Conservation (phyloP, 1,140 invertebrate species). For the Megalonaias nervosa region DNA sequence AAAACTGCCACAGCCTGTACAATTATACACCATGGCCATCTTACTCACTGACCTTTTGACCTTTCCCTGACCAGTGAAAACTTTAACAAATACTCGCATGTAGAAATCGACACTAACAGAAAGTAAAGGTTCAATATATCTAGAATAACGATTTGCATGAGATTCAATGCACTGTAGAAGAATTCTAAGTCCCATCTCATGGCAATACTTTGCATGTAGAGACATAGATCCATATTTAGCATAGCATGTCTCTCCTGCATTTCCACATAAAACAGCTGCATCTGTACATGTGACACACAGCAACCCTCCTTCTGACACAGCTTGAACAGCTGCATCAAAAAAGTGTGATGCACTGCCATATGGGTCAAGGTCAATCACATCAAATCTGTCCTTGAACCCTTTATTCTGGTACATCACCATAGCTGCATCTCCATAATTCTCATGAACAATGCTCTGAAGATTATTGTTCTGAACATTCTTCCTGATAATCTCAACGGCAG, state of each 20-base stretch:
- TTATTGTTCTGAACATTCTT: constrained; percentile 86
- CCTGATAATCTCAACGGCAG: constrained; percentile 89
- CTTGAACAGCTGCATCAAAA: constrained; percentile 89
- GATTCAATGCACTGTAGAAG: constrained; percentile 91
- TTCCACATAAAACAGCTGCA: constrained; percentile 97
- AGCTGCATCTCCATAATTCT: constrained; percentile 70
- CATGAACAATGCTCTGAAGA: constrained; percentile 82
- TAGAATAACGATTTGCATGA: constrained; percentile 92
- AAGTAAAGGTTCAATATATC: constrained; percentile 92
- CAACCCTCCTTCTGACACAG: constrained; percentile 72
- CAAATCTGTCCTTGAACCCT: constrained; percentile 80
- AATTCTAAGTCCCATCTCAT: constrained; percentile 97
- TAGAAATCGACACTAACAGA: constrained; percentile 98
- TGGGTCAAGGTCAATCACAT: constrained; percentile 96
- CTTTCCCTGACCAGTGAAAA: constrained; percentile 83
- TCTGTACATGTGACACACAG: constrained; percentile 98
- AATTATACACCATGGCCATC: constrained; percentile 89
- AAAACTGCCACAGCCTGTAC: constrained; percentile 87
- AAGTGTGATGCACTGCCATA: constrained; percentile 97
- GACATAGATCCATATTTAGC: constrained; percentile 95
- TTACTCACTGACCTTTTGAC: constrained; percentile 87
- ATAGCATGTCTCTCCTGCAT: constrained; percentile 93
- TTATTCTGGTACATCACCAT: constrained; percentile 78
- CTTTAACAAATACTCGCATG: constrained; percentile 92
- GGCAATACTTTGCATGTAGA: constrained; percentile 88